Evolutionary conservation across 1,140 invertebrate species (phyloP), one percentile per base, ranked within the genome.

Genomic region (Amyelois transitella): DNA sequence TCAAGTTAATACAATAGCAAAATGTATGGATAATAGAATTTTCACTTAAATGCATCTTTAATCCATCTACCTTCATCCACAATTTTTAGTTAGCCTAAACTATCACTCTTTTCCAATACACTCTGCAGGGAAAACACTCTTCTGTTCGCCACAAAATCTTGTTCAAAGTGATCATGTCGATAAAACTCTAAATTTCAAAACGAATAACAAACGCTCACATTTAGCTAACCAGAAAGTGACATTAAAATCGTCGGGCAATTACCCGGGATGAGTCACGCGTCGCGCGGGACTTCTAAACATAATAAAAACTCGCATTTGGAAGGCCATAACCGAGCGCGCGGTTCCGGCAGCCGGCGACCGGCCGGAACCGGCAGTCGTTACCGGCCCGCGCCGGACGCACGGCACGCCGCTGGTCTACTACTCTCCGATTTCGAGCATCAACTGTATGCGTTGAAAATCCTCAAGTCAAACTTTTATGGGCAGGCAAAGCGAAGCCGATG

Each of bases 311-410:
- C 32, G 32, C 32, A 38, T 38, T 38, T 38, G 12, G 32, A 14
- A 14, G 32, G 32, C 32, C 45, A 48, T 48, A 20, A 19, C 20
- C 12, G 10, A n/a, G 32, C 32, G 45, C 45, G 45, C 20, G 45
- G 18, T 22, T 48, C 19, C 45, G 20, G 51, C 38, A n/a, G n/a
- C 0, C 51, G 43, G 51, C 18, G 48, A 24, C 55, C 48, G 38
- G 61, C 60, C 69, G 76, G 76, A 79, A 69, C 44, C 66, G 76
- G 76, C 75, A 72, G 74, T 74, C 73, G 73, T 76, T 76, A 76
- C 55, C 62, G 60, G 55, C 24, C 47, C 60, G 55, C 57, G 58
- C 52, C 55, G 57, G 45, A 44, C 24, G 62, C 51, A 59, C 58
- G 51, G 43, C 43, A 18, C 51, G 52, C 20, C 19, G 19, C 19